Base-by-base conservation (phyloP, 2,797 vertebrate genomes). In the Melanotaenia trifasciata region DNA sequence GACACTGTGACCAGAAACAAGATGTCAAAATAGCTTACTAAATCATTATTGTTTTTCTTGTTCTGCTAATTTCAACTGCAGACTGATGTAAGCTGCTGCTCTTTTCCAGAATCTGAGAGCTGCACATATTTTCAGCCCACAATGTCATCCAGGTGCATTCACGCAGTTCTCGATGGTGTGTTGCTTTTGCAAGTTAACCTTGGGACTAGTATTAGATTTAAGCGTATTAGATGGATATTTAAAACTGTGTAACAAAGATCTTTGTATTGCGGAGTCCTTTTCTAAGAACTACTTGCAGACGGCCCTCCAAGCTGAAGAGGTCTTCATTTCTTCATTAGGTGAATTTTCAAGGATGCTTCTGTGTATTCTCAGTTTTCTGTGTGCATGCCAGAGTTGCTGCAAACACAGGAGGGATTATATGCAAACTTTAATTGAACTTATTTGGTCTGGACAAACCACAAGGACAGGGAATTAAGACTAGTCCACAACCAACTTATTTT, bases 41-140 rank as follows among this genome's bases (percentile, higher is more conserved):
- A 89, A 88, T 87, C 72, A 81, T 62, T 28, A 22, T 58, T 86
- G 79, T 88, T 86, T 84, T 84, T 77, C 80, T 87, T 84, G 74
- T 87, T 78, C 65, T 74, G 76, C 74, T 88, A 71, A 84, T 88
- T 81, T 67, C 71, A 59, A 67, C 77, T 74, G 3, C 76, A 72
- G 76, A 65, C 78, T 77, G 83, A 81, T 86, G 83, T 69, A 76
- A 90, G 60, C 70, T 57, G 80, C 74, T 3, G 71, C 74, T 69
- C 68, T 59, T 67, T 70, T 84, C 79, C 72, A 78, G 76, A 32
- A 57, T 65, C 54, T 32, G 54, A 76, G 66, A 4, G 51, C 65
- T 75, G 72, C 71, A 64, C 74, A 74, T 72, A 62, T 64, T 73
- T 70, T 45, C 71, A 33, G 67, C 35, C 74, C 59, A 50, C 50